Conservation (phyloP, 2,113 vertebrate genomes). For the Ictalurus punctatus region DNA sequence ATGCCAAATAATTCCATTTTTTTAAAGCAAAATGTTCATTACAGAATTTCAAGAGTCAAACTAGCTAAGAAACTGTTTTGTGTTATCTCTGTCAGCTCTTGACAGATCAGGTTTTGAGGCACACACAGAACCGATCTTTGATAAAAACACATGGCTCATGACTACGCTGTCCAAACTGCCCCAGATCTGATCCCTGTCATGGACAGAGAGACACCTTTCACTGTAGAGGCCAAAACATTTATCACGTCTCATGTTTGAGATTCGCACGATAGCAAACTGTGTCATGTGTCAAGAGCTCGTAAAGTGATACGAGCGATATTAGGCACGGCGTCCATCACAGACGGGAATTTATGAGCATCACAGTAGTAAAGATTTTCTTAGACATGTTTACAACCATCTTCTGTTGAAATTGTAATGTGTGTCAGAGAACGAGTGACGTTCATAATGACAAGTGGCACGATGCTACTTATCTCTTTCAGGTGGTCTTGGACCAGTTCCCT, state of each 20-base stretch:
- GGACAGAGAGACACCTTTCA: background rate
- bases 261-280: conserved; percentile 16
- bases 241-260: conserved; percentile 32
- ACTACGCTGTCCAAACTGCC: conserved; percentile 29
- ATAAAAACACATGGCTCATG: conserved; percentile 36
- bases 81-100: conserved; percentile 26
- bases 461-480: background rate
- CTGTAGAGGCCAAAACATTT: conserved; percentile 41
- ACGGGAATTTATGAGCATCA: conserved; percentile 23
- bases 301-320: conserved; percentile 31
- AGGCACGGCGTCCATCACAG: background rate
- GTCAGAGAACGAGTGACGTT: conserved; percentile 4
- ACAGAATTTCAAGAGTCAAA: background rate
- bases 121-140: conserved; percentile 32
- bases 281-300: conserved; percentile 8
- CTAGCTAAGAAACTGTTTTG: background rate
- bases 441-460: background rate
- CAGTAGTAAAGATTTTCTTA: background rate
- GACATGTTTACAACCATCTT: conserved; percentile 24
- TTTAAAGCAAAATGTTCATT: background rate
- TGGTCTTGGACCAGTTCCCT: background rate
- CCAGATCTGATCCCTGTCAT: background rate
- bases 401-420: background rate
- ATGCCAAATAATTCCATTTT: background rate
- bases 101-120: conserved; percentile 20